phyloP scores from a whole-genome alignment of 1,140 invertebrate species.

The Ips typographus region DNA sequence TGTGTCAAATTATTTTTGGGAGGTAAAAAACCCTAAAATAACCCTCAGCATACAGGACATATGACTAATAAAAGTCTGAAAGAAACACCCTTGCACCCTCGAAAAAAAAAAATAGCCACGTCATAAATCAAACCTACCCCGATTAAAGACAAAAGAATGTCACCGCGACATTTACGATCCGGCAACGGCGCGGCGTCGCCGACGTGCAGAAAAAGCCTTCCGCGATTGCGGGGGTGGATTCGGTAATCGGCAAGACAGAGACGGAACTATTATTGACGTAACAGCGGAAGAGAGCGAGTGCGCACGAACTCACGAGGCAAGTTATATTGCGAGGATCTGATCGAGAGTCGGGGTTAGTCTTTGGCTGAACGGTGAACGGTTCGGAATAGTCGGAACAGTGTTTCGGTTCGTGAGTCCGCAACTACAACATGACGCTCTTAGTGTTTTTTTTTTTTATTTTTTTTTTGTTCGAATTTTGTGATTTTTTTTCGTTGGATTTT shows the following conservation, averaged over 20 bases:
- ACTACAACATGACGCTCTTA: not conserved
- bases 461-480: constrained; percentile 8
- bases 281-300: constrained; percentile 33
- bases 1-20: too few species aligned
- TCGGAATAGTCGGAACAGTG: constrained; percentile 1
- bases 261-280: constrained; percentile 36
- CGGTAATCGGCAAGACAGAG: constrained; percentile 28
- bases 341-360: constrained; percentile 22
- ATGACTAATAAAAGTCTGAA: too few species aligned
- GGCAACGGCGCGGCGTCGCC: constrained; percentile 11
- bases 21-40: too few species aligned
- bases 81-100: too few species aligned
- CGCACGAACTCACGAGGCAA: constrained; percentile 18
- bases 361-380: constrained; percentile 16
- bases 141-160: constrained; percentile 29
- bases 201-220: constrained; percentile 34
- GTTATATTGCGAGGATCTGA: constrained; percentile 24
- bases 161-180: constrained; percentile 31
- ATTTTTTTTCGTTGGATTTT: constrained; percentile 15
- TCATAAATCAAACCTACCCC: constrained; percentile 21
- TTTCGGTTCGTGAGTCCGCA: constrained; percentile 5
- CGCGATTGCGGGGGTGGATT: constrained; percentile 34
- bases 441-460: constrained; percentile 10
- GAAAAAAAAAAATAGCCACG: too few species aligned
- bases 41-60: too few species aligned